phyloP scores from a whole-genome alignment of 2,888 invertebrate genomes.

The Calliphora vomitoria region DNA sequence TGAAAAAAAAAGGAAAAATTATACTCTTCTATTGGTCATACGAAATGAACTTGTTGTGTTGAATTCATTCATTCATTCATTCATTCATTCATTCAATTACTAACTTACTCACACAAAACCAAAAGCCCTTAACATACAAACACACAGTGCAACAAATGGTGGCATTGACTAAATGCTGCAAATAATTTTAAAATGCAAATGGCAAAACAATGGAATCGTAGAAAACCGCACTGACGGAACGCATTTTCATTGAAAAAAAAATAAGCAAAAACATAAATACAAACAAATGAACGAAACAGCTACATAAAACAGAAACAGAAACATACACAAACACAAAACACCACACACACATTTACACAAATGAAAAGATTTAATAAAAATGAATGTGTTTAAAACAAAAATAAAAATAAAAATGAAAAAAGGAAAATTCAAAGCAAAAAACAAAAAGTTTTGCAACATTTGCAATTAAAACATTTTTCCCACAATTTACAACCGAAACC shows the following conservation, averaged over 20 bases:
- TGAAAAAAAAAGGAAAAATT: not conserved
- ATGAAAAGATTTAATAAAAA: conserved; percentile 47
- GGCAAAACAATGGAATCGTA: conserved; percentile 60
- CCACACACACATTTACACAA: conserved; percentile 2
- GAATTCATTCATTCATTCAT: conserved; percentile 37
- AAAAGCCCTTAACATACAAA: conserved; percentile 16
- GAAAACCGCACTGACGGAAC: conserved; percentile 67
- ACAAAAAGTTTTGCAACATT: conserved; percentile 57
- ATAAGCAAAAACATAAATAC: not conserved
- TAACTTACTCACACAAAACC: conserved; percentile 18
- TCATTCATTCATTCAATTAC: not conserved
- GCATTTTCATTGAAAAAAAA: conserved; percentile 53
- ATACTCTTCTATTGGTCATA: conserved; percentile 24
- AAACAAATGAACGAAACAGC: conserved; percentile 6
- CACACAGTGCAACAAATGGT: conserved; percentile 23
- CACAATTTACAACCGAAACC: conserved; percentile 65
- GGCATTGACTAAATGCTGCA: conserved; percentile 57
- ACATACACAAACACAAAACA: conserved; percentile 3
- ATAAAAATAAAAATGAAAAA: not conserved
- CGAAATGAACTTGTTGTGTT: conserved; percentile 54
- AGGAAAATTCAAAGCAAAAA: not conserved
- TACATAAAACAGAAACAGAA: not conserved
- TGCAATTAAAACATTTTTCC: conserved; percentile 72
- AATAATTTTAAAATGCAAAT: conserved; percentile 70
- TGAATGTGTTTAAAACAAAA: conserved; percentile 13